Percentiles rank a stretch among this genome's conserved stretches.
Conservation (phyloP, 2,113 vertebrate species). For the Rhipidura dahli region DNA sequence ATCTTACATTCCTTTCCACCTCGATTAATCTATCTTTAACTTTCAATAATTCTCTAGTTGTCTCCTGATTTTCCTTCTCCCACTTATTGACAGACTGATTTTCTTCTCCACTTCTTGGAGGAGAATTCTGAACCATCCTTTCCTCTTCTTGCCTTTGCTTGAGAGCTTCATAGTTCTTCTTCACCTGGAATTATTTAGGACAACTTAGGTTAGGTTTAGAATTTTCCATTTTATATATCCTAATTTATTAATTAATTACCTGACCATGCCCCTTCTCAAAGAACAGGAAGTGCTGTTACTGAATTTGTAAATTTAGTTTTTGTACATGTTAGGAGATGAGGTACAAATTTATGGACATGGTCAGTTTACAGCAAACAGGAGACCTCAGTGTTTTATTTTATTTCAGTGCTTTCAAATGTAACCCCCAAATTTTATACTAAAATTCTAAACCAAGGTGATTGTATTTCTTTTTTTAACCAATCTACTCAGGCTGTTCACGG, state of each 20-base stretch:
- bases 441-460: not conserved
- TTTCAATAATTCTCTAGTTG: constrained; percentile 92
- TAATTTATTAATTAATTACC: not conserved
- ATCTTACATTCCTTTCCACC: constrained; percentile 94
- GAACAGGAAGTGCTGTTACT: not conserved
- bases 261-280: not conserved
- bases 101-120: constrained; percentile 80
- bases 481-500: not conserved
- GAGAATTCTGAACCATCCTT: constrained; percentile 87
- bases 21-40: constrained; percentile 97
- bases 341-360: not conserved
- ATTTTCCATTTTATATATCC: not conserved
- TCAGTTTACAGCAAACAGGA: not conserved
- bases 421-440: not conserved
- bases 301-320: not conserved
- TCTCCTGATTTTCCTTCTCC: constrained; percentile 94
- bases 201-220: not conserved
- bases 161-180: constrained; percentile 97
- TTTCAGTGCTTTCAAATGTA: not conserved
- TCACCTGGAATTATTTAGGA: constrained; percentile 82
- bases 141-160: constrained; percentile 97
- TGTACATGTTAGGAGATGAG: not conserved
- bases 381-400: not conserved
- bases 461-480: not conserved
- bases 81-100: constrained; percentile 80